Evolutionary conservation across 2,888 invertebrate species (phyloP).

Genomic region (Cephus pulcher): DNA sequence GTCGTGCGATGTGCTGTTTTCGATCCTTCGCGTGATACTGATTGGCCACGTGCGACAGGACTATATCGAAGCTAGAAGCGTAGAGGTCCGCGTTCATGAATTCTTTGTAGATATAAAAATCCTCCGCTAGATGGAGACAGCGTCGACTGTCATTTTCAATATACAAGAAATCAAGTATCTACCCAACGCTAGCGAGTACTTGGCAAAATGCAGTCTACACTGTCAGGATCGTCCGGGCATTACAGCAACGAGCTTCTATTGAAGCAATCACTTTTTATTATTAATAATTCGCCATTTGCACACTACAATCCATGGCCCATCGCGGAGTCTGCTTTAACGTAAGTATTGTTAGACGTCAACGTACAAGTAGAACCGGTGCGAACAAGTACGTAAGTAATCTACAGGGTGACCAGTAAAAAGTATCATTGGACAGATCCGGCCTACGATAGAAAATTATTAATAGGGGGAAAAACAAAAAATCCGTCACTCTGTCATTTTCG

Average conservation of each 20-base stretch:
- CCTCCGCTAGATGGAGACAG: not conserved
- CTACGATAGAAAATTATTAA: not conserved
- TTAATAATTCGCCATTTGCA: conserved; percentile 51
- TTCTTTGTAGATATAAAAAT: not conserved
- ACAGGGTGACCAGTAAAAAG: not conserved
- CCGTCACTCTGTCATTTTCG: not conserved
- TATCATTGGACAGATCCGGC: not conserved
- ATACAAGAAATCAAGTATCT: not conserved
- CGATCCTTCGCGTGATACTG: not conserved
- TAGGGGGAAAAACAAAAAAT: no score
- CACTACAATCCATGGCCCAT: conserved; percentile 25
- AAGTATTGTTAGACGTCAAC: not conserved
- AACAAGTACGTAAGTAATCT: not conserved
- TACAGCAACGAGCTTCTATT: conserved; percentile 27
- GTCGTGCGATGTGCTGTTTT: not conserved
- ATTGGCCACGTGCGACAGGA: not conserved
- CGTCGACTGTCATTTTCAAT: not conserved
- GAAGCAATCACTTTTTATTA: conserved; percentile 51
- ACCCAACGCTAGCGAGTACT: not conserved
- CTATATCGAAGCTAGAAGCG: no score
- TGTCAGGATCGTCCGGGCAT: not conserved
- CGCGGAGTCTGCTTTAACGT: not conserved
- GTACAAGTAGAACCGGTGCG: not conserved
- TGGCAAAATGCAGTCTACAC: not conserved
- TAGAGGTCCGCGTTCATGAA: not conserved